These are phyloP conservation scores for Drosophila baimaii DNA, from an alignment of 1,140 invertebrate genomes.

Conservation along the genomic window DNA sequence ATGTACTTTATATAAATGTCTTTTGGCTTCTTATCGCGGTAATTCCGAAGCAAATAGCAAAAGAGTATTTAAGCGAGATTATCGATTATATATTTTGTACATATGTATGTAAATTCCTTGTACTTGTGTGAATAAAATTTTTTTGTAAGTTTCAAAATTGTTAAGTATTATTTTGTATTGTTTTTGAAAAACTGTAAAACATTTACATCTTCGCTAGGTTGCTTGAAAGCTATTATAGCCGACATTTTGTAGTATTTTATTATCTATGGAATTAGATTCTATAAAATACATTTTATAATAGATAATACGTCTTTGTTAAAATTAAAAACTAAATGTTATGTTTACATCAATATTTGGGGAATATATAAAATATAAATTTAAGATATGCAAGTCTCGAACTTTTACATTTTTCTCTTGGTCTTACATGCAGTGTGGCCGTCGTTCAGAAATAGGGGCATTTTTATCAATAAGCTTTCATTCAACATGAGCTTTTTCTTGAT, in stretches of 20 bases:
- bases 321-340: no score
- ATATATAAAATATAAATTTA: no score
- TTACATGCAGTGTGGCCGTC: neutral
- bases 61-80: neutral
- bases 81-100: neutral
- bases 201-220: no score
- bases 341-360: no score
- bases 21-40: neutral
- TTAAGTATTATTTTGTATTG: no score
- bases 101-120: neutral
- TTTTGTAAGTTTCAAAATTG: neutral
- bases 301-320: no score
- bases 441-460: neutral
- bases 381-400: no score
- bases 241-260: no score
- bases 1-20: neutral
- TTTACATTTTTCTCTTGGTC: no score
- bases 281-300: no score
- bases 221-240: no score
- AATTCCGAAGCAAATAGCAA: neutral
- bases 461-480: neutral
- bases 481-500: slow-evolving; percentile 14
- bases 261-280: no score
- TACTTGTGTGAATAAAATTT: neutral
- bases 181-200: neutral